Evolutionary conservation across 92 coral and sea anemone genomes (phyloP), one percentile per base, ranked within the genome.

Genomic region (Bergia sp.): DNA sequence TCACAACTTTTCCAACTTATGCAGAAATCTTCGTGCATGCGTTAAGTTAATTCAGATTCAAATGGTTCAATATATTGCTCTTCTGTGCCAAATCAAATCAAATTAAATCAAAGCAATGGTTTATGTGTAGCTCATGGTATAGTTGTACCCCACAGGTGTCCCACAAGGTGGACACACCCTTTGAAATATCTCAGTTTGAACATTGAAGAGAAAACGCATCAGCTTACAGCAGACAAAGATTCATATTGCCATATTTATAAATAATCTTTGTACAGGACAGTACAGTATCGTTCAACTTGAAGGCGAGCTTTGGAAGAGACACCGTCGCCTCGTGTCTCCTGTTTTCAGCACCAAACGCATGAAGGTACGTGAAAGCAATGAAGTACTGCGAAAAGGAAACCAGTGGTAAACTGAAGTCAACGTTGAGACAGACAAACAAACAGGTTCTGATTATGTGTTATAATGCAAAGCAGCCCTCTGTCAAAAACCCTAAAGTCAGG

Each of bases 271-370:
- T 84, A 2, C 23, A 84, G 87, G 87, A 7, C 77, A 18, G 40
- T 84, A 84, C 58, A 84, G 87, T 79, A 44, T 84, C 18, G 87
- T 84, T 9, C 87, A 84, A 41, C 87, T 84, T 16, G 87, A 84
- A n/a, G 87, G 87, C 44, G 87, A 84, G 41, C 55, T 69, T 7
- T 84, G 87, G 87, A 84, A 84, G 61, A 84, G 66, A 71, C 87
- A 84, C 39, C 87, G 87, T 44, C 87, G 87, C 61, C 78, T 84
- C 37, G 61, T 84, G 42, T 71, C 87, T 3, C 87, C 87, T 50
- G 74, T 69, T 47, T 84, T 84, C 61, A 43, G 77, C 78, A 21
- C 64, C 1, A 84, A 84, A 45, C 87, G 87, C 10, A 69, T 84
- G 87, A 71, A 45, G 44, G 87, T 84, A 69, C 7, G 77, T 44